A percentile compares a stretch with the other conserved stretches of the same genome.
These are phyloP conservation scores for Maylandia zebra DNA, from an alignment of 2,113 vertebrate species.

Conservation along the genomic window DNA sequence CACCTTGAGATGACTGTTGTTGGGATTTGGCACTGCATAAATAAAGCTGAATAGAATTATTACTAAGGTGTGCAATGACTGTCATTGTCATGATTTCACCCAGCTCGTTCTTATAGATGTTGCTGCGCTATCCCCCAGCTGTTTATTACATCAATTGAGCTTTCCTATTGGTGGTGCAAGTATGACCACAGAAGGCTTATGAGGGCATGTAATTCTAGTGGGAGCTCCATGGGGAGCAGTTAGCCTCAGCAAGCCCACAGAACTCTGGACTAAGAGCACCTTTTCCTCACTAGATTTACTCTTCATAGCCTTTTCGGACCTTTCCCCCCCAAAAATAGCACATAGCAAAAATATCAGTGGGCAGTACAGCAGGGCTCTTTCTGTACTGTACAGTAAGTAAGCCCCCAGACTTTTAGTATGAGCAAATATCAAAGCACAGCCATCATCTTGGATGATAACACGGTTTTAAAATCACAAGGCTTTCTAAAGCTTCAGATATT, in stretches of 20 bases:
- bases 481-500: background rate
- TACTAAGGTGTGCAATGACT: background rate
- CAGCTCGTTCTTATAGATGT: background rate
- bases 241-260: background rate
- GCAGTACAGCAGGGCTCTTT: background rate
- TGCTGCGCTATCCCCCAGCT: background rate
- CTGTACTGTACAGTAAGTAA: background rate
- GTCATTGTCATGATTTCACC: background rate
- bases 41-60: background rate
- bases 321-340: fast-evolving
- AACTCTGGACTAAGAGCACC: background rate
- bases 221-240: background rate
- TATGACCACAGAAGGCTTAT: background rate
- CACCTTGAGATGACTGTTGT: background rate
- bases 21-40: background rate
- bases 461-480: background rate
- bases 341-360: background rate
- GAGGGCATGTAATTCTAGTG: background rate
- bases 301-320: background rate
- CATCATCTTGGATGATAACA: background rate
- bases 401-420: background rate
- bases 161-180: background rate
- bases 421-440: background rate
- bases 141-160: background rate
- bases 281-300: background rate